Percentiles rank a stretch among this genome's conserved stretches.
These are phyloP conservation scores for Phyto melanocephala DNA, from an alignment of 2,888 invertebrate genomes.

Conservation along the genomic window DNA sequence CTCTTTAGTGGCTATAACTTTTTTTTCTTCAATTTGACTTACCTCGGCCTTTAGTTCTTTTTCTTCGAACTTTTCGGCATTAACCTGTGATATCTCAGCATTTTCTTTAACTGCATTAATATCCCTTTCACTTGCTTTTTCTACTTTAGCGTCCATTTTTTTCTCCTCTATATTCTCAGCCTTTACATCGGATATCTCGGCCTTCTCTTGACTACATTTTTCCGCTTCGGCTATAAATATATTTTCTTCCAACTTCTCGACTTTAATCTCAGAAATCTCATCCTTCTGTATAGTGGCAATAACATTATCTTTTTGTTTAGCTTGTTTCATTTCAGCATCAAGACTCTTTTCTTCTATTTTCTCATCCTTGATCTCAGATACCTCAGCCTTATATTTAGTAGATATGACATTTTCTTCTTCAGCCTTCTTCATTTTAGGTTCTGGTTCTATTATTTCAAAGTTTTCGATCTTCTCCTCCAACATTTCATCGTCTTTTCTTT, in stretches of 20 bases:
- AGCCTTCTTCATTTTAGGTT: background rate
- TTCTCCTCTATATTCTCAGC: no score
- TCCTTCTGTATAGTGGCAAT: background rate
- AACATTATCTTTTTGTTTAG: background rate
- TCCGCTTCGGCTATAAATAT: slow-evolving; percentile 18
- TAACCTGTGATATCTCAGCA: slow-evolving; percentile 12
- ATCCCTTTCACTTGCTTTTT: background rate
- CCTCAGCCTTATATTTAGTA: background rate
- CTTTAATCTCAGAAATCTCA: slow-evolving; percentile 34
- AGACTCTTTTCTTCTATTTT: slow-evolving; percentile 9
- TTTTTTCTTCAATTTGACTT: slow-evolving; percentile 9
- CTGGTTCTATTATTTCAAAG: slow-evolving; percentile 17
- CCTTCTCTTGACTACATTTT: slow-evolving; percentile 34
- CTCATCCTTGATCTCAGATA: slow-evolving; percentile 14
- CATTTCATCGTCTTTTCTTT: background rate
- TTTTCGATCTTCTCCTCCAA: slow-evolving; percentile 14
- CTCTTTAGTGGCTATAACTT: background rate
- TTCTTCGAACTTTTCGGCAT: slow-evolving; percentile 25
- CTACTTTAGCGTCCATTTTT: no score
- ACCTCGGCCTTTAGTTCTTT: slow-evolving; percentile 14
- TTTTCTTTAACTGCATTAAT: background rate
- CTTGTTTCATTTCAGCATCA: background rate
- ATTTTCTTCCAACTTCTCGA: slow-evolving; percentile 23
- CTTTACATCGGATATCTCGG: slow-evolving; percentile 18
- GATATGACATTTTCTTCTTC: background rate